Evolutionary conservation across 2,888 invertebrate species (phyloP).

Genomic region (Melinopterus prodromus): DNA sequence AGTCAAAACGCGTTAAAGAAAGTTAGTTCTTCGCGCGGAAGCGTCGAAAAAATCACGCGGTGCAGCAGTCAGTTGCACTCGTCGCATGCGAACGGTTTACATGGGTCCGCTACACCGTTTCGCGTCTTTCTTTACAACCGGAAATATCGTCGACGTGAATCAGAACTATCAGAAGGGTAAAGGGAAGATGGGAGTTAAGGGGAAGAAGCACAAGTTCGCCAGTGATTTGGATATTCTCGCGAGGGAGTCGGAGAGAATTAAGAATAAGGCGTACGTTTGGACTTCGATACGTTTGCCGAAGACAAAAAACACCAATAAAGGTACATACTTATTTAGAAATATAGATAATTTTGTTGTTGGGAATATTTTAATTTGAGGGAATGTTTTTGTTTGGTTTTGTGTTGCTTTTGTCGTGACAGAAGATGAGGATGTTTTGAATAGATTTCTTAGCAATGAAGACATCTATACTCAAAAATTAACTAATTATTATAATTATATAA

Average conservation of each 20-base stretch:
- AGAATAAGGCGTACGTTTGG: conserved; percentile 64
- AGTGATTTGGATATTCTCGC: conserved; percentile 64
- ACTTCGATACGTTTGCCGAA: conserved; percentile 64
- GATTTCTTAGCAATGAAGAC: not conserved
- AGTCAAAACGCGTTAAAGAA: conserved; percentile 11
- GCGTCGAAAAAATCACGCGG: not conserved
- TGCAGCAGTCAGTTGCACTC: conserved; percentile 29
- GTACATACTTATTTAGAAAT: conserved; percentile 42
- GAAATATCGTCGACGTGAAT: conserved; percentile 61
- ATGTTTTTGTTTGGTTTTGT: not conserved
- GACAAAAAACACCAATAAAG: conserved; percentile 63
- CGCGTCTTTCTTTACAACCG: conserved; percentile 68
- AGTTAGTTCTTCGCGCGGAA: not conserved
- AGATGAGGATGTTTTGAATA: not conserved
- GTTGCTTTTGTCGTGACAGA: not conserved
- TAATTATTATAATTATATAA: too few relatives aligned
- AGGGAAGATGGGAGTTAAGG: conserved; percentile 53
- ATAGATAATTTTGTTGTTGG: not conserved
- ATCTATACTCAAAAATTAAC: too few relatives aligned
- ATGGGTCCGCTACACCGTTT: conserved; percentile 71
- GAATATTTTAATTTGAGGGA: not conserved
- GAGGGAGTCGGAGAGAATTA: conserved; percentile 59
- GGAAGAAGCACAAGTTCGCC: conserved; percentile 65
- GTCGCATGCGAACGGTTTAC: conserved; percentile 39
- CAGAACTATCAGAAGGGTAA: conserved; percentile 53